These are phyloP conservation scores for Troides aeacus DNA, from an alignment of 2,888 invertebrate genomes.

Conservation along the genomic window DNA sequence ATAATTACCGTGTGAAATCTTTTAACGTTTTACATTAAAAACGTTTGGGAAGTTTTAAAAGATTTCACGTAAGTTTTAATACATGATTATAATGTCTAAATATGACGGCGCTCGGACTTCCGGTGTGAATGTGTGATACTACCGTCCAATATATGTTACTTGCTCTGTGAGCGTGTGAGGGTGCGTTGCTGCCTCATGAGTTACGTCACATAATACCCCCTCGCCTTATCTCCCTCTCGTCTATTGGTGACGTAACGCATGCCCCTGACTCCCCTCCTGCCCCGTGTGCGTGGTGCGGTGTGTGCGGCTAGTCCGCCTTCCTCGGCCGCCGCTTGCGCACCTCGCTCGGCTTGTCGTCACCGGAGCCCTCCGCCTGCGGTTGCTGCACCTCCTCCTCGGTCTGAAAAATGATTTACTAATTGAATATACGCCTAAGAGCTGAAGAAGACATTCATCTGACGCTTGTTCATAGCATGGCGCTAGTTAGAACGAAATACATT, in stretches of 20 bases:
- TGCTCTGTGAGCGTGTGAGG: too few relatives aligned
- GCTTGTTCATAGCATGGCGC: too few relatives aligned
- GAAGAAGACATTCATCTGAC: too few relatives aligned
- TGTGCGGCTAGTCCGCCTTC: conserved; percentile 82
- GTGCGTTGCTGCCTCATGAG: too few relatives aligned
- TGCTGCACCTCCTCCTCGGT: conserved; percentile 52
- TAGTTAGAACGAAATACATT: too few relatives aligned
- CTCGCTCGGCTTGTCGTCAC: conserved; percentile 51
- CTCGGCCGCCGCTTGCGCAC: conserved; percentile 87
- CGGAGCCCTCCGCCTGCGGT: conserved; percentile 38
- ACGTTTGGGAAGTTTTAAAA: too few relatives aligned
- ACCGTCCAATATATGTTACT: too few relatives aligned
- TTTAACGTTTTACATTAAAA: neutral
- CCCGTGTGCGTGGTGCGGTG: neutral
- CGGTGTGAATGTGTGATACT: too few relatives aligned
- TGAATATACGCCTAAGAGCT: too few relatives aligned
- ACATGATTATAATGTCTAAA: too few relatives aligned
- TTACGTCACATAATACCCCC: neutral
- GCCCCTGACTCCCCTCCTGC: neutral
- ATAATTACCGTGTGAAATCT: conserved; percentile 1
- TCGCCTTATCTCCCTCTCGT: neutral
- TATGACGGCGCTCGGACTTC: too few relatives aligned
- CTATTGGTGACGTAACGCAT: neutral
- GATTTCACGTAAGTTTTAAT: too few relatives aligned
- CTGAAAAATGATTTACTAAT: conserved; percentile 38